Conservation (phyloP, 2,797 vertebrate species). For the Microctenopoma stevenorrisi region DNA sequence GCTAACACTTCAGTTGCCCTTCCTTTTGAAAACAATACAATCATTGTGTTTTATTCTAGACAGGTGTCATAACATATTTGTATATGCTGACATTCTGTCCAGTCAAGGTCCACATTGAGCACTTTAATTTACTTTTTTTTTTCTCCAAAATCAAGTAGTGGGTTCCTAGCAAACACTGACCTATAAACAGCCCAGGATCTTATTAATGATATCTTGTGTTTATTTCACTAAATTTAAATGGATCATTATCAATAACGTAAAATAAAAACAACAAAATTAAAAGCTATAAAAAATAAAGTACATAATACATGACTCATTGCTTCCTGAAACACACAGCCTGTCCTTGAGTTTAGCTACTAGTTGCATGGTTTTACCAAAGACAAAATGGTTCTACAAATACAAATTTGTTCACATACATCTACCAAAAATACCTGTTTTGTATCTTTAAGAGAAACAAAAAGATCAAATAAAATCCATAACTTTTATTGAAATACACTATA, state of each 20-base stretch:
- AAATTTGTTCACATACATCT: conserved; percentile 16
- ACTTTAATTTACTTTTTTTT: conserved; percentile 21
- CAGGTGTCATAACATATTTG: neutral
- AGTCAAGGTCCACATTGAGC: neutral
- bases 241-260: conserved; percentile 14
- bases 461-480: conserved; percentile 36
- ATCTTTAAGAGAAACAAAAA: conserved; percentile 28
- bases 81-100: neutral
- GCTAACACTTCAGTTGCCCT: neutral
- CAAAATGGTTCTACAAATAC: conserved; percentile 29
- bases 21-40: conserved; percentile 26
- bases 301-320: neutral
- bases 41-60: neutral
- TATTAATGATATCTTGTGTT: conserved; percentile 4
- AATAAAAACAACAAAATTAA: conserved; percentile 23
- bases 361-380: conserved; percentile 1
- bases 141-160: conserved; percentile 11
- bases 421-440: conserved; percentile 33
- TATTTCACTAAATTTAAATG: conserved; percentile 14
- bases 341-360: conserved; percentile 28
- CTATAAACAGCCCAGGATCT: conserved; percentile 2
- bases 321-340: conserved; percentile 11
- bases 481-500: conserved; percentile 64
- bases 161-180: neutral
- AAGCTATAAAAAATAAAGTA: conserved; percentile 12